A percentile compares a stretch with the other conserved stretches of the same genome.
These are phyloP conservation scores for Hyaena hyaena DNA, from an alignment of 2,113 vertebrate species.

Conservation along the genomic window DNA sequence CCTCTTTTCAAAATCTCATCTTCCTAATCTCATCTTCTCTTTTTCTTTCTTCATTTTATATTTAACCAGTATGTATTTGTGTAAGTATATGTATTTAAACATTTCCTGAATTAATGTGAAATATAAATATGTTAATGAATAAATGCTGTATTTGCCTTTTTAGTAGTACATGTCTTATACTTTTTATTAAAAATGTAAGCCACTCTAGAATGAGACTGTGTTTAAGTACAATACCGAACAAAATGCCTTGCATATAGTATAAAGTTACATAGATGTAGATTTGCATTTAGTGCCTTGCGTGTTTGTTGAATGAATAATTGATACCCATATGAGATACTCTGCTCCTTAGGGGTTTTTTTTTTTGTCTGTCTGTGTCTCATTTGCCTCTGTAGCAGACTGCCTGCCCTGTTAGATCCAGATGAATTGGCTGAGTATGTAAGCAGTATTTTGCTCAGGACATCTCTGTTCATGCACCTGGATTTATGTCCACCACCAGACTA, in stretches of 20 bases:
- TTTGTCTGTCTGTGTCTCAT: not conserved
- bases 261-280: not conserved
- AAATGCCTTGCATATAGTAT: not conserved
- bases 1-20: not conserved
- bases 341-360: not conserved
- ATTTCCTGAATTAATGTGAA: constrained; percentile 21
- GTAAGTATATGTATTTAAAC: not conserved
- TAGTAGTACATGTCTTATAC: not conserved
- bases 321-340: not conserved
- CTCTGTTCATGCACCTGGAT: not conserved
- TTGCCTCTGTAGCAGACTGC: not conserved
- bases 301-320: not conserved
- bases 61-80: constrained; percentile 18
- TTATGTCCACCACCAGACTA: not conserved
- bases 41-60: not conserved
- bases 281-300: not conserved
- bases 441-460: not conserved
- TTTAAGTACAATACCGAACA: not conserved
- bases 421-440: not conserved
- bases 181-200: not conserved
- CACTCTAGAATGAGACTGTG: not conserved
- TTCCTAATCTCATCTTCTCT: not conserved
- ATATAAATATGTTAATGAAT: not conserved
- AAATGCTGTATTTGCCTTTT: not conserved
- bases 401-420: not conserved